Conservation (phyloP, 2,888 invertebrate genomes). For the Plebejus argus region DNA sequence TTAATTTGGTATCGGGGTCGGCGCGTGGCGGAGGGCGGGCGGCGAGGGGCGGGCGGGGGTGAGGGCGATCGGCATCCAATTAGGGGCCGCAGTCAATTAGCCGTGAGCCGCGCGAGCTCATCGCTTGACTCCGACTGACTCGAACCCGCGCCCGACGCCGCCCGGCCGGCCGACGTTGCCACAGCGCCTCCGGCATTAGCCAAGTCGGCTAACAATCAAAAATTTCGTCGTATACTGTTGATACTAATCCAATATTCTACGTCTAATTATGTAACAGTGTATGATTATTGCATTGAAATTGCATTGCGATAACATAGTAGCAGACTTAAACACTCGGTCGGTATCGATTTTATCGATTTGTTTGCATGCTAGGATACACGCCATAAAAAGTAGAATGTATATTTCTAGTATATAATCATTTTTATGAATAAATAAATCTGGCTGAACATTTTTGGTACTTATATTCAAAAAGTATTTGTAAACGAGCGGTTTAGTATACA, state of each 20-base stretch:
- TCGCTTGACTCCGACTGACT: slow-evolving; percentile 38
- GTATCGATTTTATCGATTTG: background rate
- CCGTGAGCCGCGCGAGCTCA: slow-evolving; percentile 41
- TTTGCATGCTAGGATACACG: background rate
- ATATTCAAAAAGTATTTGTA: background rate
- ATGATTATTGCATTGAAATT: background rate
- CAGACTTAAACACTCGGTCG: background rate
- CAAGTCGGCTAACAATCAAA: background rate
- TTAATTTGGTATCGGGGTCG: slow-evolving; percentile 36
- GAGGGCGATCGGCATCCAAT: slow-evolving; percentile 45
- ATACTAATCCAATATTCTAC: background rate
- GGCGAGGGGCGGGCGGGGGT: slow-evolving; percentile 31
- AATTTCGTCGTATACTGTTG: background rate
- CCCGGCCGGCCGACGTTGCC: background rate
- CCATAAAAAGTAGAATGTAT: background rate
- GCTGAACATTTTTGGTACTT: no score
- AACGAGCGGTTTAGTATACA: background rate
- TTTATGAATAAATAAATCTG: background rate
- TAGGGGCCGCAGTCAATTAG: slow-evolving; percentile 47
- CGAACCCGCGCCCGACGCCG: slow-evolving; percentile 36
- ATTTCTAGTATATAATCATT: background rate
- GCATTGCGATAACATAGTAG: background rate
- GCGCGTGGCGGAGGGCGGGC: slow-evolving; percentile 38
- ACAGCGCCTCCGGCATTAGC: background rate
- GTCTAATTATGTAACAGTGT: background rate